Evolutionary conservation across 2,888 invertebrate species (phyloP), one percentile per base, ranked within the genome.

Genomic region (Drosophila nr. perissopoda): DNA sequence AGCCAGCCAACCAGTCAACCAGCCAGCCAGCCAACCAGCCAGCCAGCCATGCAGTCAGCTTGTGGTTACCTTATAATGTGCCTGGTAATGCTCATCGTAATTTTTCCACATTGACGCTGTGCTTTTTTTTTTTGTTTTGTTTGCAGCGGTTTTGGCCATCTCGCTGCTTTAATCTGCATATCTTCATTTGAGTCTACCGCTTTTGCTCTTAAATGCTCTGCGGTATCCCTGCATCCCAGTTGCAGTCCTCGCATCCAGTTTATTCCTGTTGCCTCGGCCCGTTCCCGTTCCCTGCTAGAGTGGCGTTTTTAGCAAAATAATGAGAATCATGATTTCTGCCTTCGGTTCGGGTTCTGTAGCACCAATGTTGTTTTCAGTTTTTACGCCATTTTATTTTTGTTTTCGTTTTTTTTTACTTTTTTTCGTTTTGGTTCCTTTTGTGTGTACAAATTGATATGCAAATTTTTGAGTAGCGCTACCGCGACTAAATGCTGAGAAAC

Each of bases 81-180:
- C 84, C 91, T 80, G 85, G 87, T 91, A 92, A 92, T 92, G 91
- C 91, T 92, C 91, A 92, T 92, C 91, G 92, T 92, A 91, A 92
- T 91, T 92, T 92, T 92, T 91, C 83, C 81, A 83, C 83, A 90
- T 89, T 83, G 87, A 84, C 84, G 84, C 80, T 87, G 86, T 54
- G 56, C n/a, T 34, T 74, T 70, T 48, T 36, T n/a, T 7, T 6
- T 33, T 16, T 68, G 25, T 73, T 75, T 73, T 73, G 33, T 33
- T 21, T 68, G 76, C 73, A 68, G 65, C 68, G 67, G 73, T 69
- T 86, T 76, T 71, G 76, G 80, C 82, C 85, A 80, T 79, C 87
- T 90, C 80, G 79, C 86, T 82, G 78, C 89, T 89, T 86, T 89
- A 89, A 92, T 92, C 91, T 92, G 89, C 91, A 91, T 92, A 92